Evolutionary conservation across 2,797 vertebrate species (phyloP).

Genomic region (Limnodromus scolopaceus): DNA sequence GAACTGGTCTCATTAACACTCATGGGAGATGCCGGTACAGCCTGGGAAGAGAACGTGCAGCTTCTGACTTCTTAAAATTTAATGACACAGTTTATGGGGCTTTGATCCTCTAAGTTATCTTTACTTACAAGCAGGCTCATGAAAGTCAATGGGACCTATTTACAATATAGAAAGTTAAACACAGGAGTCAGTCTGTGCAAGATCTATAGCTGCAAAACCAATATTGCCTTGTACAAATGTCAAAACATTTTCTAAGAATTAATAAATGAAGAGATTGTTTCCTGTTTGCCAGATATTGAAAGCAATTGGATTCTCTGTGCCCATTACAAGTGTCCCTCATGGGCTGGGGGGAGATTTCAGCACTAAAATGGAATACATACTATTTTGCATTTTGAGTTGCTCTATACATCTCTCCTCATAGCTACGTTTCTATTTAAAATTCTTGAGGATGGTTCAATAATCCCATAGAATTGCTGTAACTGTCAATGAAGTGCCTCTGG

Average conservation of each 20-base stretch:
- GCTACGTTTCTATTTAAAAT: neutral
- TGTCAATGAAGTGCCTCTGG: slow-evolving; percentile 9
- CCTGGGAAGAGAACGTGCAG: neutral
- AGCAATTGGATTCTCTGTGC: neutral
- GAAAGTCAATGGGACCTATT: slow-evolving; percentile 66
- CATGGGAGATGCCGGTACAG: slow-evolving; percentile 25
- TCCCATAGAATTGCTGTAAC: neutral
- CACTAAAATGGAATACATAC: neutral
- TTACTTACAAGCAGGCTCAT: slow-evolving; percentile 65
- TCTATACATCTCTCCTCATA: neutral
- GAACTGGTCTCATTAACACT: slow-evolving; percentile 49
- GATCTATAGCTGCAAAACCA: slow-evolving; percentile 6
- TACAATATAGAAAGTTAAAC: slow-evolving; percentile 58
- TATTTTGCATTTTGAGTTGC: neutral
- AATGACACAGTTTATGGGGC: slow-evolving; percentile 63
- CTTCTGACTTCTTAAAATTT: slow-evolving; percentile 69
- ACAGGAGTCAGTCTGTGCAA: neutral
- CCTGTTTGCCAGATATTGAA: neutral
- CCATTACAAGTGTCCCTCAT: neutral
- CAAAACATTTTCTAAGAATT: neutral
- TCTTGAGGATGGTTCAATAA: slow-evolving; percentile 8
- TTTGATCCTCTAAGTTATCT: slow-evolving; percentile 70
- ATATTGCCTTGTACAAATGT: slow-evolving; percentile 9
- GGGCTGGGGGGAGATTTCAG: neutral
- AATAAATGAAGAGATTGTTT: neutral